Evolutionary conservation across 2,113 vertebrate genomes (phyloP).

Genomic region (Manacus vitellinus): DNA sequence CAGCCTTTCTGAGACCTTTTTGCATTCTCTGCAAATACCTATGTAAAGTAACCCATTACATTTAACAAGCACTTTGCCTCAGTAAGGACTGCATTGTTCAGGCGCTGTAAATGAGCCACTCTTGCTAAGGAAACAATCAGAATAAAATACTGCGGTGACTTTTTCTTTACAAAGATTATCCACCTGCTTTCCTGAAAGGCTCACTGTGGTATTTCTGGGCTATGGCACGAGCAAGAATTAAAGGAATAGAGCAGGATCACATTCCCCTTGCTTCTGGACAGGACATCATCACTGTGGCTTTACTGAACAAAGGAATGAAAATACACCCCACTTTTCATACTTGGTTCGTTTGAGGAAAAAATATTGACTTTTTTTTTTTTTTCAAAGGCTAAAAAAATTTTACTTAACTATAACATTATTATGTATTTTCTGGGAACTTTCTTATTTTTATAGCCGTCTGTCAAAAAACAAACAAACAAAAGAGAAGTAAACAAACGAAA

Average conservation of each 20-base stretch:
- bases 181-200: background rate
- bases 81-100: background rate
- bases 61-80: background rate
- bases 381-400: background rate
- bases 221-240: background rate
- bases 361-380: background rate
- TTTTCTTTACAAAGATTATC: background rate
- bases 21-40: background rate
- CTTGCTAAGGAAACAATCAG: background rate
- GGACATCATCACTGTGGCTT: background rate
- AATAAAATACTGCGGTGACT: background rate
- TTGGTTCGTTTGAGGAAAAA: background rate
- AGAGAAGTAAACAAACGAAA: background rate
- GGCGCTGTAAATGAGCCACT: background rate
- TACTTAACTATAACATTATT: background rate
- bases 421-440: background rate
- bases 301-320: background rate
- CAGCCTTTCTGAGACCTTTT: background rate
- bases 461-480: background rate
- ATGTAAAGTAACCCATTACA: background rate
- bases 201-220: background rate
- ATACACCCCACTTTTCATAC: background rate
- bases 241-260: background rate
- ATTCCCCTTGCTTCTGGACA: background rate
- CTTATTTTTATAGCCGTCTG: background rate